Conservation (phyloP, 1,140 invertebrate genomes). For the honey bee (Apis mellifera) region DNA sequence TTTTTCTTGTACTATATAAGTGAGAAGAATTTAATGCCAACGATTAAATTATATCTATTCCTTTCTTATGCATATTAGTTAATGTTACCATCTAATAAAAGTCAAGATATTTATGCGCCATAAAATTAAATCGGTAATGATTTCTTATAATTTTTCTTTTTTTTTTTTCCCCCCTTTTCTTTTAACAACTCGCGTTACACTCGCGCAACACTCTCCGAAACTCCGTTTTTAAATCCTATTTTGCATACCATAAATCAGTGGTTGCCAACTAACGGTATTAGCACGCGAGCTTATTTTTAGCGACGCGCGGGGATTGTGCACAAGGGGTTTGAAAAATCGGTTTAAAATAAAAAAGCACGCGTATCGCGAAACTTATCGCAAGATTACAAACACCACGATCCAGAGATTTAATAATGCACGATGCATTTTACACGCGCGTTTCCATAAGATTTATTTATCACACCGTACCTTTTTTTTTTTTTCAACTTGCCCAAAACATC, state of each 20-base stretch:
- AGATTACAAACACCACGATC: neutral
- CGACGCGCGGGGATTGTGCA: neutral
- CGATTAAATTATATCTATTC: neutral
- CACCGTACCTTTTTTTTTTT: neutral
- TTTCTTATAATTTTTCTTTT: neutral
- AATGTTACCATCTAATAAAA: neutral
- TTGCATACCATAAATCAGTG: constrained; percentile 27
- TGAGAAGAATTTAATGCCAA: neutral
- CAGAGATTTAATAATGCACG: neutral
- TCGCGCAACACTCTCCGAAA: neutral
- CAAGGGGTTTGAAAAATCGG: no score
- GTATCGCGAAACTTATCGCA: neutral
- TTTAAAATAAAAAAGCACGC: neutral
- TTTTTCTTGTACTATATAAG: no score
- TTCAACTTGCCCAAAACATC: neutral
- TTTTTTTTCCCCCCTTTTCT: no score
- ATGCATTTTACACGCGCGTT: neutral
- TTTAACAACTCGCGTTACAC: no score
- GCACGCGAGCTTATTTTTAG: constrained; percentile 16
- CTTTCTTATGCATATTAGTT: neutral
- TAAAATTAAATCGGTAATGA: neutral
- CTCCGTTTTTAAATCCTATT: neutral
- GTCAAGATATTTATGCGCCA: neutral
- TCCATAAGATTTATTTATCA: neutral
- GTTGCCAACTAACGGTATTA: constrained; percentile 8